Base-by-base conservation (phyloP, 2,888 invertebrate genomes). In the Pristionchus mayeri region DNA sequence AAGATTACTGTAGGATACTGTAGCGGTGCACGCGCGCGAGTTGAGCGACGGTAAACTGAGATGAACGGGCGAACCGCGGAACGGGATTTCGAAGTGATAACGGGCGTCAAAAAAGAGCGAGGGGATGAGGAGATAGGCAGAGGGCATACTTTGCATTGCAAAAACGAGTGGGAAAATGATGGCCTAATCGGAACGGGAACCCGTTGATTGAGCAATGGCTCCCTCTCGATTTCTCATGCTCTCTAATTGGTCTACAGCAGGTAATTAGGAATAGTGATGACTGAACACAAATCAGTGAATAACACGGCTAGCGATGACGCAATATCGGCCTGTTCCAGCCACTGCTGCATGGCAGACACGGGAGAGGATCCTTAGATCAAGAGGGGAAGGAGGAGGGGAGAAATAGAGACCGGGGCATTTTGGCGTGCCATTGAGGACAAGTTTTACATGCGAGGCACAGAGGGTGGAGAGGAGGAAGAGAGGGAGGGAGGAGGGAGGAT, bases 371-470 rank as follows among this genome's bases (percentile, higher is more conserved):
- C 57, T 78, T 54, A 30, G 50, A 52, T 4, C 27, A 67, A 34
- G n/a, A 6, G 16, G 50, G n/a, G 9, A 7, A 1, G 21, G 54
- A 27, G 78, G 9, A 54, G 24, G 18, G 27, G 52, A 50, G 52
- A 78, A 1, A 78, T 18, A 78, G 78, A 78, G 40, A 44, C 40
- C n/a, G 37, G 71, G 71, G 71, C 71, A 71, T 71, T 71, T 71
- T 71, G 71, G 71, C 71, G 37, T 71, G 71, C 71, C 40, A 71
- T 40, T 40, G 71, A 71, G 71, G 71, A 71, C 71, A 71, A 71
- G 71, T 71, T 71, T 71, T 71, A 71, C 71, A 71, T 71, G 71
- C n/a, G n/a, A 40, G 71, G 54, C 11, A 21, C n/a, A 13, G 40
- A 40, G 40, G n/a, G 71, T 3, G 71, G 63, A 13, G 34, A 44